phyloP scores from a whole-genome alignment of 2,797 vertebrate genomes.

The Anolis apletophallus region DNA sequence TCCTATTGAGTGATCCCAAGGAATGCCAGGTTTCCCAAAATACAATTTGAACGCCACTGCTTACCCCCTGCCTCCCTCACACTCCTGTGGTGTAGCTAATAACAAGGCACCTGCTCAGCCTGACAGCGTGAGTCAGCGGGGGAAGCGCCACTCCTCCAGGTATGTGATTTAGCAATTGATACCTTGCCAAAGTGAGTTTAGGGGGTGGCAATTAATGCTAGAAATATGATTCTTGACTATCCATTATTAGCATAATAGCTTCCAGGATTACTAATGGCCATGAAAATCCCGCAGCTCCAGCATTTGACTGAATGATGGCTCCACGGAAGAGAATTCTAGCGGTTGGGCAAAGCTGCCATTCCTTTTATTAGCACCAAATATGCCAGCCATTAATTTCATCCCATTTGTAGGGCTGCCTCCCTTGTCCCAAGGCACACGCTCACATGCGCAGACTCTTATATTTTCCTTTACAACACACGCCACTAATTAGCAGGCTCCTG shows the following conservation, averaged over 20 bases:
- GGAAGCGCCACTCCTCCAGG: neutral
- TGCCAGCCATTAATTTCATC: constrained; percentile 30
- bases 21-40: neutral
- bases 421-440: neutral
- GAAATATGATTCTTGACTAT: neutral
- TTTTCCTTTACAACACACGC: neutral
- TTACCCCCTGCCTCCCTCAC: neutral
- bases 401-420: constrained; percentile 6
- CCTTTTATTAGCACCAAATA: constrained; percentile 27
- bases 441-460: constrained; percentile 7
- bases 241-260: constrained; percentile 48
- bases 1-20: neutral
- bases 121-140: neutral
- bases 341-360: constrained; percentile 37
- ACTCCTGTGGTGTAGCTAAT: neutral
- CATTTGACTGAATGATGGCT: constrained; percentile 33
- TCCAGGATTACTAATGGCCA: constrained; percentile 37
- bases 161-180: neutral
- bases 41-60: neutral
- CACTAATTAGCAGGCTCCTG: constrained; percentile 14
- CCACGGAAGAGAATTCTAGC: neutral
- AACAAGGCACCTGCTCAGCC: neutral
- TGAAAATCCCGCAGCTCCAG: constrained; percentile 12
- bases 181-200: neutral
- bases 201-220: neutral